These are phyloP conservation scores for Chaenodraco wilsoni DNA, from an alignment of 2,797 vertebrate genomes.

Conservation along the genomic window DNA sequence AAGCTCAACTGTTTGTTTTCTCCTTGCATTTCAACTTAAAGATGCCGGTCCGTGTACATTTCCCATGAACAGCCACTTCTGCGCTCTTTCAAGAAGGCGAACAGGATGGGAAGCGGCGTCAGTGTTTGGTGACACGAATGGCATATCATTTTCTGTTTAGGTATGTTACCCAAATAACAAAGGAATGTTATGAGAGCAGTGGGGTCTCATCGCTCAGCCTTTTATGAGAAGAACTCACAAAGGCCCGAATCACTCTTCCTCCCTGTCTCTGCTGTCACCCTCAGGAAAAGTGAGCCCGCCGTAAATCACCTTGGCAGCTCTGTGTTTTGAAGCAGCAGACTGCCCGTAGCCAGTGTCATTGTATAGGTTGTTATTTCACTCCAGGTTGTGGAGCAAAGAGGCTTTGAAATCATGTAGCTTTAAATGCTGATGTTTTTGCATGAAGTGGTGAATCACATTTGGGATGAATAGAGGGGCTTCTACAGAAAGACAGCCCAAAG, in stretches of 20 bases:
- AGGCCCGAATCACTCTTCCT: slow-evolving; percentile 75
- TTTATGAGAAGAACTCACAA: slow-evolving; percentile 81
- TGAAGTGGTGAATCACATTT: slow-evolving; percentile 52
- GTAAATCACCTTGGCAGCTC: slow-evolving; percentile 85
- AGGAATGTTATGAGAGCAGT: slow-evolving; percentile 83
- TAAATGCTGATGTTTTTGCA: slow-evolving; percentile 56
- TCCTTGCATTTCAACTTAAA: slow-evolving; percentile 32
- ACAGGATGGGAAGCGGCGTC: slow-evolving; percentile 30
- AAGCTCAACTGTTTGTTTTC: slow-evolving; percentile 63
- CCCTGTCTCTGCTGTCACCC: slow-evolving; percentile 79
- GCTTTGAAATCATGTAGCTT: slow-evolving; percentile 62
- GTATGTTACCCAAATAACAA: slow-evolving; percentile 81
- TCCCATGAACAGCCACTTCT: slow-evolving; percentile 59
- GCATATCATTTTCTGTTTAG: slow-evolving; percentile 76
- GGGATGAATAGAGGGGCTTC: slow-evolving; percentile 49
- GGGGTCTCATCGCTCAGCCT: slow-evolving; percentile 78
- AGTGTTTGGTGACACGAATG: slow-evolving; percentile 73
- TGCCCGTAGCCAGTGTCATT: slow-evolving; percentile 74
- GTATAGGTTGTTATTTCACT: slow-evolving; percentile 76
- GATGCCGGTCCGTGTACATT: slow-evolving; percentile 50
- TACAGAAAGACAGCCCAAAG: slow-evolving; percentile 46
- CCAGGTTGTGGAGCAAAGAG: slow-evolving; percentile 42
- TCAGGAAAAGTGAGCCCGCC: slow-evolving; percentile 74
- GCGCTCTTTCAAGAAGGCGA: slow-evolving; percentile 22
- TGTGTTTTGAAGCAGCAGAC: slow-evolving; percentile 77